Evolutionary conservation across 2,888 invertebrate genomes (phyloP), one percentile per base, ranked within the genome.

Genomic region (Chymomyza caudatula): DNA sequence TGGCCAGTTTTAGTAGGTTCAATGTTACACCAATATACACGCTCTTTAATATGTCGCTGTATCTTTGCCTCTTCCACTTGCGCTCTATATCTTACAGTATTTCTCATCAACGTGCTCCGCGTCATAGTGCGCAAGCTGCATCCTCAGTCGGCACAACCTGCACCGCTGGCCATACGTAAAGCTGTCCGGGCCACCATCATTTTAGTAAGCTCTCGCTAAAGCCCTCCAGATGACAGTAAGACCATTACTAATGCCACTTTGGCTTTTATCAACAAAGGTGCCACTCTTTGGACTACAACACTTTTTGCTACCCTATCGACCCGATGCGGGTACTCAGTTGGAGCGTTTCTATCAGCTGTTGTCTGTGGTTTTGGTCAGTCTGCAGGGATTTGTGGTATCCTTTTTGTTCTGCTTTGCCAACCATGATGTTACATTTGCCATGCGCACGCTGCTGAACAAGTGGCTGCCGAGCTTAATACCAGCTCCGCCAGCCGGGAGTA

Each of bases 211-310:
- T 23, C 11, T 29, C 8, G 13, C n/a, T 4, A 53, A 17, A 25
- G 11, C 17, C n/a, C 37, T 1, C 47, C 4, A 5, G 47, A 17
- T 15, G 5, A 47, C 47, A 47, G n/a, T 17, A 1, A 47, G 13
- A 17, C 5, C 17, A 2, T 13, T n/a, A 17, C 19, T 15, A 37
- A 55, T 15, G 13, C 53, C 22, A 4, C n/a, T 20, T 47, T 47
- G 8, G 47, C 11, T 15, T n/a, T 53, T 13, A 22, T 25, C 2
- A 0, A 63, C 80, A 5, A 5, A 92, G 92, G 90, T 95, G n/a
- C 95, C 95, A 0, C 90, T 96, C 0, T 94, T 96, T 64, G 95
- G 95, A 0, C 90, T 95, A 1, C 95, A 96, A 81, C 94, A 94
- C 86, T 90, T 95, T 25, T 89, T 95, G 60, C 92, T 95, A 13